Base-by-base conservation (phyloP, 2,113 vertebrate species). In the rat (Rattus norvegicus) region DNA sequence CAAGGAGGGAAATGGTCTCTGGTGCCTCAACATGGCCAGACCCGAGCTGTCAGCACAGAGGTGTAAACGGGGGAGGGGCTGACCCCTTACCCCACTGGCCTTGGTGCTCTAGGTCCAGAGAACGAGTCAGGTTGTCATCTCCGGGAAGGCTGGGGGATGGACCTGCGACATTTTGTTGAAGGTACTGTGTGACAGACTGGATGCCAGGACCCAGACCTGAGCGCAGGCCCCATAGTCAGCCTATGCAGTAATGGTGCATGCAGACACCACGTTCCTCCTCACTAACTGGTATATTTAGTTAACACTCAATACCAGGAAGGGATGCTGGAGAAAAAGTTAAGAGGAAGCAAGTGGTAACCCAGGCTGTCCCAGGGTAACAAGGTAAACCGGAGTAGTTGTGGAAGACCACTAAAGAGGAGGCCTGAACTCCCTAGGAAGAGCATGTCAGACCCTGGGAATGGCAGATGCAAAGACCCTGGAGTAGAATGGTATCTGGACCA, bases 391-490 rank as follows among this genome's bases (percentile, higher is more conserved):
- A 54, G 17, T 5, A 33, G 30, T 11, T 2, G 0, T 30, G 39
- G 56, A 63, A 47, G 84, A 54, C 30, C 54, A 49, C 81, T 7
- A 65, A 39, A 22, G 49, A 52, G 22, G 30, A 28, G 4, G 2
- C 36, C 56, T 56, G 49, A 63, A 30, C 30, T 61, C 13, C 11
- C 0, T 9, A 12, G 65, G 79, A 36, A 92, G 52, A 61, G 30
- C 12, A 0, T 52, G 39, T 28, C 6, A 47, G n/a, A 70, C 8
- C 0, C 26, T 8, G 1, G 90, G 63, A 22, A 1, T 8, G 0
- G 43, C 39, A 19, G 6, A 16, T 87, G 54, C 90, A 70, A 69
- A 88, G 85, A 70, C 70, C 88, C 79, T 69, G 84, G 59, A 80
- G 49, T 43, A 20, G 65, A 86, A 13, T 39, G 9, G 4, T 63